Conservation (phyloP, 2,888 invertebrate species). For the Poecilus cupreus region DNA sequence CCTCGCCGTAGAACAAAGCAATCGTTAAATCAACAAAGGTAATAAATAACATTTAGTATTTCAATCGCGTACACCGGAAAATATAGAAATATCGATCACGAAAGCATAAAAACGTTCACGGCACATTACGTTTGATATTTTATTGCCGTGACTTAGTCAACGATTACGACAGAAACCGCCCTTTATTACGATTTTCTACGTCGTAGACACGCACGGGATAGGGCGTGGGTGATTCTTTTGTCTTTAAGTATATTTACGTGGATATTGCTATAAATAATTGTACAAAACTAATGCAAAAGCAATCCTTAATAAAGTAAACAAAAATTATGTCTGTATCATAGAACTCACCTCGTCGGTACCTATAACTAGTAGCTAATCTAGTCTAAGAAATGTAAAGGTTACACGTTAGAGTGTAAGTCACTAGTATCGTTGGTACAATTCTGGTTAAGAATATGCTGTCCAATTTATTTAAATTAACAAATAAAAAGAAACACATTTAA, state of each 20-base stretch:
- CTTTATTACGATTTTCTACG: constrained; percentile 36
- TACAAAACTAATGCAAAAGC: no score
- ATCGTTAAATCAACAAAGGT: constrained; percentile 58
- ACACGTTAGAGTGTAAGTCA: no score
- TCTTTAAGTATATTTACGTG: background rate
- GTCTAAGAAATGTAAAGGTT: no score
- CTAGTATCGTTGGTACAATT: no score
- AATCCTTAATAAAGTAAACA: no score
- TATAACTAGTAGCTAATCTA: no score
- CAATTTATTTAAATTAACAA: no score
- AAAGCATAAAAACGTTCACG: constrained; percentile 56
- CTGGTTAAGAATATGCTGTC: no score
- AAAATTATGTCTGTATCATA: no score
- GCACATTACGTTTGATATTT: constrained; percentile 53
- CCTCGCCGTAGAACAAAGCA: constrained; percentile 53
- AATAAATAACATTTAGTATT: constrained; percentile 57
- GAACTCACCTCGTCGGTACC: no score
- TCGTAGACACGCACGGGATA: constrained; percentile 22
- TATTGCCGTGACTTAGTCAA: constrained; percentile 52
- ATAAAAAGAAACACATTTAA: no score
- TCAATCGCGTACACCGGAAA: constrained; percentile 57
- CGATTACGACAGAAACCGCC: constrained; percentile 38
- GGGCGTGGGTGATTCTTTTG: background rate
- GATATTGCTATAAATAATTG: background rate
- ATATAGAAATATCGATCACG: constrained; percentile 53